Conservation (phyloP, 2,888 invertebrate genomes). For the Cremastinae sp. region DNA sequence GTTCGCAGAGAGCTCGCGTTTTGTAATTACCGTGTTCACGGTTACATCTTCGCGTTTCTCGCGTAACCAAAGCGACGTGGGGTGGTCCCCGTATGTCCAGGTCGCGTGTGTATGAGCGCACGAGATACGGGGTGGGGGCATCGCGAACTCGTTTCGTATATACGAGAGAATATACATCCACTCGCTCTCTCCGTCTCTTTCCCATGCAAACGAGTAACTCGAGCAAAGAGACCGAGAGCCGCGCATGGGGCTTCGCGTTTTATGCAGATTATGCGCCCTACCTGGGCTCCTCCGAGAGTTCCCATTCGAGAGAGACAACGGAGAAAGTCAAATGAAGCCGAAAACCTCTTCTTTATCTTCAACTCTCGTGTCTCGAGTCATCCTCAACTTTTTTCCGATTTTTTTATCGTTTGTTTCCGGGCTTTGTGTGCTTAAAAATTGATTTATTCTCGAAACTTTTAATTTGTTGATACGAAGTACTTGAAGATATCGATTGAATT, state of each 20-base stretch:
- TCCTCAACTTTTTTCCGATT: background rate
- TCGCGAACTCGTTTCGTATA: conserved; percentile 52
- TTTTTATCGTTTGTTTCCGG: background rate
- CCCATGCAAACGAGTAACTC: conserved; percentile 48
- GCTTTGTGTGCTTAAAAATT: conserved; percentile 57
- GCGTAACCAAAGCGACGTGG: conserved; percentile 58
- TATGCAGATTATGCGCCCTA: conserved; percentile 56
- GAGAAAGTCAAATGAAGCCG: conserved; percentile 52
- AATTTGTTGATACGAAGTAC: too few species aligned
- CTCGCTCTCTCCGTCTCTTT: conserved; percentile 30
- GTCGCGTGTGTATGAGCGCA: conserved; percentile 47
- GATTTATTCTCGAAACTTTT: conserved; percentile 63
- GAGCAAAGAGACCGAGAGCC: conserved; percentile 32
- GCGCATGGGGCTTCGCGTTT: conserved; percentile 23
- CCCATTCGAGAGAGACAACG: conserved; percentile 17
- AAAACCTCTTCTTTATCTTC: conserved; percentile 4
- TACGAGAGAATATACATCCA: background rate
- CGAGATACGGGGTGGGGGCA: conserved; percentile 21
- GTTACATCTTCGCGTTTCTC: conserved; percentile 55
- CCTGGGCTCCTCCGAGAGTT: background rate
- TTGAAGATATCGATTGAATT: too few species aligned
- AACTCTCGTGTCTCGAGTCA: too few species aligned
- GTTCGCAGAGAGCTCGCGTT: conserved; percentile 39
- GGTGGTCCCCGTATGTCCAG: conserved; percentile 59
- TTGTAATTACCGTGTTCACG: conserved; percentile 57